Evolutionary conservation across 2,113 vertebrate genomes (phyloP), one percentile per base, ranked within the genome.

Genomic region (Sakesphorus luctuosus): DNA sequence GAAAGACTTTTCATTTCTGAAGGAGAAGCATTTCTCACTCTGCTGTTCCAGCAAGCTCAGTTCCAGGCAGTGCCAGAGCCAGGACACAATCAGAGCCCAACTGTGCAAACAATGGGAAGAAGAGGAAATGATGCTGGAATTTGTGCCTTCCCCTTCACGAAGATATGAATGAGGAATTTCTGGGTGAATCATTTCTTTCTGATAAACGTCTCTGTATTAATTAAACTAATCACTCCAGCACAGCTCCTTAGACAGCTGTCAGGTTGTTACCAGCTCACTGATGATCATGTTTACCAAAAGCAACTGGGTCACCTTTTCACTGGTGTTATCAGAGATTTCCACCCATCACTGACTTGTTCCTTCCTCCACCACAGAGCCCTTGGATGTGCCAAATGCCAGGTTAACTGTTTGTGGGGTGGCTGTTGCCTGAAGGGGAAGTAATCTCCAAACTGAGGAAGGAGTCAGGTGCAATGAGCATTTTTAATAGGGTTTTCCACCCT

Each of bases 161-260:
- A 96, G 94, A 52, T 46, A 66, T 79, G 87, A 87, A 68, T 85
- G 91, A 94, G 81, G 89, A 94, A 55, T 81, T 3, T 2, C 59
- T 44, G 58, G 43, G 63, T 97, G 95, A 97, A 93, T 93, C 47
- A 94, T 50, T 93, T 89, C 25, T 93, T 84, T 85, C 87, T 91
- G 87, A 94, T 89, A 94, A 96, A 84, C 0, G 14, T 26, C 74
- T 47, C 38, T 10, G 8, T 43, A 23, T 94, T 95, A 91, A 96
- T 97, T 96, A 96, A 75, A 66, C 40, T 94, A 94, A 95, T 94
- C 36, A 79, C 74, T 73, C 40, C 36, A 88, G 21, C 56, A 20
- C 23, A 72, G 33, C 36, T 91, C 40, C 66, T 83, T 81, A 13
- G 20, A n/a, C 1, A 3, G 52, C 73, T 93, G 49, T 61, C 61